These are phyloP conservation scores for Pseudonaja textilis DNA, from an alignment of 2,113 vertebrate genomes.

Conservation along the genomic window DNA sequence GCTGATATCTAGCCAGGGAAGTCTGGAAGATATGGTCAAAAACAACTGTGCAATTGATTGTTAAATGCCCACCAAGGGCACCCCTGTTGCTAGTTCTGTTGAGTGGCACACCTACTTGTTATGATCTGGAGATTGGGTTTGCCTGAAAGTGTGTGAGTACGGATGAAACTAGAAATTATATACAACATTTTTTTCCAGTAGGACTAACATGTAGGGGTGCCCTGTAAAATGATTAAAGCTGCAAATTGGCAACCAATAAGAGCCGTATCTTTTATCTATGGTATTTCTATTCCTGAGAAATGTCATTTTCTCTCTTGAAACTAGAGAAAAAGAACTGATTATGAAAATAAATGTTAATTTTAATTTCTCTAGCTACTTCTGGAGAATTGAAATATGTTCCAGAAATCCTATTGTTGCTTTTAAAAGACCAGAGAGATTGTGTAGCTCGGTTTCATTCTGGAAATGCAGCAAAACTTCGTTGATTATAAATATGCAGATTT, in stretches of 20 bases:
- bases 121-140: background rate
- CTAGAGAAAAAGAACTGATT: background rate
- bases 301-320: background rate
- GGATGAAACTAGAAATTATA: background rate
- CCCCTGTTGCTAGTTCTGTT: background rate
- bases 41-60: background rate
- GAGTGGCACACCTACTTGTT: background rate
- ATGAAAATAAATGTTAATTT: conserved; percentile 1
- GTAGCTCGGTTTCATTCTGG: background rate
- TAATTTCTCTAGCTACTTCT: background rate
- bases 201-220: background rate
- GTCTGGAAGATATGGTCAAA: background rate
- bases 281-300: background rate
- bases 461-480: background rate
- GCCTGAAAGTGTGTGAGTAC: background rate
- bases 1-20: background rate
- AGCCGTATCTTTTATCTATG: background rate
- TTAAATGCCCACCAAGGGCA: background rate
- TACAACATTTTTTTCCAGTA: background rate
- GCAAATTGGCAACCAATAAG: background rate
- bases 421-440: background rate
- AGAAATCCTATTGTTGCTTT: background rate
- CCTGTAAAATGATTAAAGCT: background rate
- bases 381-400: background rate
- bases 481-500: conserved; percentile 18